Evolutionary conservation across 37 sponge, comb jelly and placozoan species (phyloP).

Genomic region (Cliona cf. orientalis): DNA sequence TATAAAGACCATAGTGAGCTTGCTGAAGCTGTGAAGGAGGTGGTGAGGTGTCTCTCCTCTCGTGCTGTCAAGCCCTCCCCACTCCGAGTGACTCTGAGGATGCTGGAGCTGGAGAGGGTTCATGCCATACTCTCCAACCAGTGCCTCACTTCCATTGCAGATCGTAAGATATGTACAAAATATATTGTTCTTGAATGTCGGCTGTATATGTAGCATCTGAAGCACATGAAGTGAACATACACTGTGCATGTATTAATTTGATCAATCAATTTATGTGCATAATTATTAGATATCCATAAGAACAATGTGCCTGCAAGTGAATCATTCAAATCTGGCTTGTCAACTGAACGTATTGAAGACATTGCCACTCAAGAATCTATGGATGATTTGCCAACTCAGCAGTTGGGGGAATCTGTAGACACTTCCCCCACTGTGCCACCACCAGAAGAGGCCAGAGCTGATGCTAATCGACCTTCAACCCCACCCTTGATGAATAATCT

Average conservation of each 20-base stretch:
- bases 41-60: conserved; percentile 9
- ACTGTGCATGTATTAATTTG: neutral
- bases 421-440: neutral
- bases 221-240: too few relatives aligned
- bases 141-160: conserved; percentile 3
- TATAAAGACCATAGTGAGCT: conserved; percentile 32
- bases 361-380: neutral
- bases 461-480: conserved; percentile 20
- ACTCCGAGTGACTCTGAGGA: conserved; percentile 27
- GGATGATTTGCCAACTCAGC: neutral
- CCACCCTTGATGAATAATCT: conserved; percentile 38
- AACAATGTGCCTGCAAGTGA: neutral
- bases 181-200: too few relatives aligned
- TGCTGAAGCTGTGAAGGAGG: conserved; percentile 16
- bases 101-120: conserved; percentile 39
- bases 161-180: conserved; percentile 14
- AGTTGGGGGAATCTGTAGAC: neutral
- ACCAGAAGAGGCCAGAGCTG: neutral
- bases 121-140: conserved; percentile 21
- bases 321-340: neutral
- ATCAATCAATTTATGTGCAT: neutral
- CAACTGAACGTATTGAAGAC: neutral
- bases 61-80: conserved; percentile 56
- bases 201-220: too few relatives aligned
- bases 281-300: neutral